A percentile compares a stretch with the other conserved stretches of the same genome.
Conservation (phyloP, 53 echinoderm and acorn worm genomes). For the Echinometra lucunter region DNA sequence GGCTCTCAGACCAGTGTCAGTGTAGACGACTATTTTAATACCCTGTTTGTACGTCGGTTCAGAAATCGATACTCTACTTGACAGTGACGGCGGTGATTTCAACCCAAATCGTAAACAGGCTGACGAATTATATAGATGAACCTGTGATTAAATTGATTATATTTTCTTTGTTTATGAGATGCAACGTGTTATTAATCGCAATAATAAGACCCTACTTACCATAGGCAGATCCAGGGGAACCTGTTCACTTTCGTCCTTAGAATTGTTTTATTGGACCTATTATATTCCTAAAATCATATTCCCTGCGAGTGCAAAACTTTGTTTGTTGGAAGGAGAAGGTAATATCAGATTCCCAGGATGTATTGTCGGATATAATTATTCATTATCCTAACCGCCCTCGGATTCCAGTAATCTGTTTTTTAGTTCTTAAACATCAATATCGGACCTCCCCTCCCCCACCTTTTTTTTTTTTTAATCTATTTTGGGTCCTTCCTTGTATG, state of each 20-base stretch:
- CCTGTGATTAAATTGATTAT: background rate
- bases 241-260: too few relatives aligned
- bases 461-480: background rate
- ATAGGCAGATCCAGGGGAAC: too few relatives aligned
- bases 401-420: background rate
- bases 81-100: background rate
- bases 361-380: too few relatives aligned
- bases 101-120: background rate
- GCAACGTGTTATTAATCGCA: too few relatives aligned
- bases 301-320: background rate
- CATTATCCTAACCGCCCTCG: background rate
- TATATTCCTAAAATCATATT: background rate
- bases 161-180: too few relatives aligned
- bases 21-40: background rate
- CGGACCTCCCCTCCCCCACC: background rate
- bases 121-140: background rate
- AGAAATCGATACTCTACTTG: background rate
- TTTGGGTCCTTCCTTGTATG: background rate
- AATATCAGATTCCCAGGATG: too few relatives aligned
- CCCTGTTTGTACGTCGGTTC: background rate
- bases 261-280: background rate
- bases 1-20: background rate
- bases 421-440: background rate
- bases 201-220: too few relatives aligned
- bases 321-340: too few relatives aligned